These are phyloP conservation scores for Sinohyriopsis cumingii DNA, from an alignment of 2,888 invertebrate genomes.

Conservation along the genomic window DNA sequence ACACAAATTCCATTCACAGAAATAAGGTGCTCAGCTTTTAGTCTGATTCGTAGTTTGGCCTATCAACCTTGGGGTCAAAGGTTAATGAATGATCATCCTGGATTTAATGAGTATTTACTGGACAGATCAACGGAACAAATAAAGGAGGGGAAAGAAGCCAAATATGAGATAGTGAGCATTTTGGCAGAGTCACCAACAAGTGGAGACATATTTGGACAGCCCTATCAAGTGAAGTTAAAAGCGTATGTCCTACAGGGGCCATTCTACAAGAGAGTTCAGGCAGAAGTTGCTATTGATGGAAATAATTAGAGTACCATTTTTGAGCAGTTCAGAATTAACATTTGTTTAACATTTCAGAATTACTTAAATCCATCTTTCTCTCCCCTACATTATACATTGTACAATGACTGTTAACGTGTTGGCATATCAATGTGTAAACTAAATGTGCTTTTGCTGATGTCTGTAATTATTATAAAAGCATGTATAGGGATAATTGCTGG, in stretches of 20 bases:
- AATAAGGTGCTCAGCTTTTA: constrained; percentile 80
- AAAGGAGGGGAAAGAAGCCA: constrained; percentile 83
- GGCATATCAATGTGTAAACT: too few relatives aligned
- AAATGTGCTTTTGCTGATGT: too few relatives aligned
- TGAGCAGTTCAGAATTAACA: too few relatives aligned
- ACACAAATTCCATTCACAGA: constrained; percentile 88
- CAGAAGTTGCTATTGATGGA: constrained; percentile 85
- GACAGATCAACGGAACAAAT: constrained; percentile 81
- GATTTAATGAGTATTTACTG: constrained; percentile 85
- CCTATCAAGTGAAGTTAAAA: constrained; percentile 78
- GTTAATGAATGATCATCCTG: constrained; percentile 81
- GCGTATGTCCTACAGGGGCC: constrained; percentile 85
- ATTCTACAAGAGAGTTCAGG: constrained; percentile 80
- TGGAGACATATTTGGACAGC: constrained; percentile 77
- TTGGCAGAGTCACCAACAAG: constrained; percentile 72
- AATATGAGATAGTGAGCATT: constrained; percentile 80
- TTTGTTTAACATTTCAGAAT: too few relatives aligned
- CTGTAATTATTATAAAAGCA: too few relatives aligned
- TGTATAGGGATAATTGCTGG: too few relatives aligned
- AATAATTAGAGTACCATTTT: constrained; percentile 15
- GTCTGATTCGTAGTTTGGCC: constrained; percentile 80
- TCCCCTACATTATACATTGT: too few relatives aligned
- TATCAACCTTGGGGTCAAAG: constrained; percentile 86
- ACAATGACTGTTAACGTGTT: too few relatives aligned
- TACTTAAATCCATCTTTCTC: too few relatives aligned